Percentiles rank a stretch among this genome's conserved stretches.
phyloP scores from a whole-genome alignment of 2,888 invertebrate genomes.

The Amiota mariae region DNA sequence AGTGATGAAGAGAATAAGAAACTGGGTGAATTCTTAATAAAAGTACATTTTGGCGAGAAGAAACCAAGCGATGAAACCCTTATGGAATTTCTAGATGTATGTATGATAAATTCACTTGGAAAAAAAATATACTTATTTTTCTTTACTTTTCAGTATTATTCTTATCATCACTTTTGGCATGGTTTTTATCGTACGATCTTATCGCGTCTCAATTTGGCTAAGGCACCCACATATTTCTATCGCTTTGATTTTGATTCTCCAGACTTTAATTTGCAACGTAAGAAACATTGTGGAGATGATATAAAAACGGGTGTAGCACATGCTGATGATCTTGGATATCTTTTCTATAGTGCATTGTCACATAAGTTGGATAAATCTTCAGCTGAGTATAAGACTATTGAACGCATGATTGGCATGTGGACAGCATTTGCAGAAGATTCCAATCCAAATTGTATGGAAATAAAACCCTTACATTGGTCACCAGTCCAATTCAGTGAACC shows the following conservation, averaged over 20 bases:
- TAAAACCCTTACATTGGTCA: constrained; percentile 52
- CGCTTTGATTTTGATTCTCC: constrained; percentile 69
- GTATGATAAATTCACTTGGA: background rate
- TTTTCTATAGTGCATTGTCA: constrained; percentile 55
- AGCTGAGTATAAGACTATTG: constrained; percentile 61
- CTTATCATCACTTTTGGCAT: constrained; percentile 68
- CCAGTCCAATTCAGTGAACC: constrained; percentile 45
- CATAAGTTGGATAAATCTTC: constrained; percentile 51
- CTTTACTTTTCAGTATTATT: constrained; percentile 52
- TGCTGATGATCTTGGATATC: constrained; percentile 67
- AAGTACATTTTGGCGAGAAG: constrained; percentile 37
- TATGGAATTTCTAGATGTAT: constrained; percentile 48
- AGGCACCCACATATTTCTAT: constrained; percentile 63
- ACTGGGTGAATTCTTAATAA: background rate
- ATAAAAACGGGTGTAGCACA: constrained; percentile 62
- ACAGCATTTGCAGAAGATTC: constrained; percentile 62
- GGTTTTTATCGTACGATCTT: constrained; percentile 60
- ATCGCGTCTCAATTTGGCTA: constrained; percentile 54
- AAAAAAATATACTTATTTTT: background rate
- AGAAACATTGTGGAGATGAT: constrained; percentile 59
- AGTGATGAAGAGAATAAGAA: background rate
- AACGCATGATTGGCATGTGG: constrained; percentile 64
- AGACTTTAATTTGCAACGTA: constrained; percentile 61
- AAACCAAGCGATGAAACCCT: constrained; percentile 47
- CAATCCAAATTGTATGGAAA: constrained; percentile 62